phyloP scores from a whole-genome alignment of 1,140 invertebrate genomes.

The Aphelinus certus region DNA sequence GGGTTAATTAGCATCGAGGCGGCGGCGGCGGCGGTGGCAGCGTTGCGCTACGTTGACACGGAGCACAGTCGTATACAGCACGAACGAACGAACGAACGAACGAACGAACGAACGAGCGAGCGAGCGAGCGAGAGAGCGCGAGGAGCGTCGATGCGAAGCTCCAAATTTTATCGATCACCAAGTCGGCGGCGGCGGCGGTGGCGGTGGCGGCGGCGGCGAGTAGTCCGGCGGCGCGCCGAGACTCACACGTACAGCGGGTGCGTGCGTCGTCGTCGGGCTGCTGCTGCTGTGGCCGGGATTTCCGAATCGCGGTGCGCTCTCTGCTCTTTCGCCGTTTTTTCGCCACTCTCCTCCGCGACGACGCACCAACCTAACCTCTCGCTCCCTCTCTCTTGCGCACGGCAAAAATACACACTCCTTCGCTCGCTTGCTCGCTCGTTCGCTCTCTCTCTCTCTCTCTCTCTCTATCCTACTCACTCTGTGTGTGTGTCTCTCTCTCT shows the following conservation, averaged over 20 bases:
- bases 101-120: background rate
- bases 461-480: background rate
- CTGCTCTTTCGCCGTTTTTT: conserved; percentile 7
- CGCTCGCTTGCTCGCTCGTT: background rate
- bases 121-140: background rate
- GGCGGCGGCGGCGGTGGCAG: conserved; percentile 46
- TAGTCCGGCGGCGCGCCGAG: too few species aligned
- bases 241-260: background rate
- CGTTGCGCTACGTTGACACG: too few species aligned
- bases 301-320: conserved; percentile 13
- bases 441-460: background rate
- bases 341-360: conserved; percentile 4
- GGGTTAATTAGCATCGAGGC: conserved; percentile 64
- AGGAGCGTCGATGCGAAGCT: background rate
- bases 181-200: background rate
- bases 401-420: background rate
- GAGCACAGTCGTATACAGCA: too few species aligned
- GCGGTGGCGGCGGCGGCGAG: background rate
- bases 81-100: too few species aligned
- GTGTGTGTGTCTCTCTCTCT: background rate
- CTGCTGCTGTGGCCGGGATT: conserved; percentile 13
- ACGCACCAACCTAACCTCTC: conserved; percentile 24
- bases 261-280: background rate
- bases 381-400: background rate
- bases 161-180: background rate